phyloP scores from a whole-genome alignment of 2,888 invertebrate species.

The Hemaris fuciformis region DNA sequence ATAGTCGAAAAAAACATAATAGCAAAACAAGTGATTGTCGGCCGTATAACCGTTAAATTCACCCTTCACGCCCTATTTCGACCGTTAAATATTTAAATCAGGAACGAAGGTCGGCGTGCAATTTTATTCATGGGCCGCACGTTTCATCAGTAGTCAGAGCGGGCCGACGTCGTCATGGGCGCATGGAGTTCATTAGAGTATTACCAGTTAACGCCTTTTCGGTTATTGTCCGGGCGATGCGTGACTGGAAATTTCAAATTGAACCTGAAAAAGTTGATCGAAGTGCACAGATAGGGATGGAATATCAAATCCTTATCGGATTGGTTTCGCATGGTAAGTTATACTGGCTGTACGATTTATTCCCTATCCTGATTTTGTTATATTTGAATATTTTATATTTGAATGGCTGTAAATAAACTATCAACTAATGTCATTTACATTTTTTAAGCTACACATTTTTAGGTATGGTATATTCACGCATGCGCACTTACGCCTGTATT shows the following conservation, averaged over 20 bases:
- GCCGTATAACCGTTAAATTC: slow-evolving; percentile 8
- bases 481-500: too few species aligned
- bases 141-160: background rate
- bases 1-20: background rate
- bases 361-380: too few species aligned
- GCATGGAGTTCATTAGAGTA: slow-evolving; percentile 34
- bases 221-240: slow-evolving; percentile 19
- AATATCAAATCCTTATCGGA: background rate
- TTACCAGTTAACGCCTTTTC: slow-evolving; percentile 27
- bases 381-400: too few species aligned
- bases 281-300: background rate
- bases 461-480: too few species aligned
- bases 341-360: too few species aligned
- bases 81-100: slow-evolving; percentile 42
- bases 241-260: slow-evolving; percentile 19
- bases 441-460: too few species aligned
- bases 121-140: slow-evolving; percentile 55
- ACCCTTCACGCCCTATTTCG: slow-evolving; percentile 19
- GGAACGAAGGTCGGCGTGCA: slow-evolving; percentile 35
- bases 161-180: background rate
- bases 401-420: too few species aligned
- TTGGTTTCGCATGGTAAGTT: background rate
- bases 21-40: slow-evolving; percentile 4
- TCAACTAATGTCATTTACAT: too few species aligned
- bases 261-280: background rate